Evolutionary conservation across 2,113 vertebrate genomes (phyloP).

Genomic region (Megatriorchis doriae): DNA sequence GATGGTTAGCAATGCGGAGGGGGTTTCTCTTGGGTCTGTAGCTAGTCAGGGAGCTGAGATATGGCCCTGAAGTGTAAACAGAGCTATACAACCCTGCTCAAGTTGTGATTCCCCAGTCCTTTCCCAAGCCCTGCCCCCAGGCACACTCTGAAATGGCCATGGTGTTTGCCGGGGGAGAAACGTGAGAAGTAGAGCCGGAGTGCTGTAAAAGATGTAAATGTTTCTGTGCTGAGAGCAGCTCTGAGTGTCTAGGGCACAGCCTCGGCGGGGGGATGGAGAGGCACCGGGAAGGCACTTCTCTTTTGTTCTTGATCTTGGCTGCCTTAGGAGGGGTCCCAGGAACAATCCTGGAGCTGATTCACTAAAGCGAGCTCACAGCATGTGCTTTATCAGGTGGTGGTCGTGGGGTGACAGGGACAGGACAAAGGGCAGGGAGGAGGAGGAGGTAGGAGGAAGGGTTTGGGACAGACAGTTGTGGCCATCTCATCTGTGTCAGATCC

Average conservation of each 20-base stretch:
- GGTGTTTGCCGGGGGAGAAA: constrained; percentile 37
- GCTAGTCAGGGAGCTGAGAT: not conserved
- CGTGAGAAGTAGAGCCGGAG: constrained; percentile 6
- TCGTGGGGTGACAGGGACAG: not conserved
- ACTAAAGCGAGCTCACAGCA: constrained; percentile 48
- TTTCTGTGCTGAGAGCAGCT: constrained; percentile 70
- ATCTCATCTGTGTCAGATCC: constrained; percentile 57
- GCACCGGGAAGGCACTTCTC: constrained; percentile 31
- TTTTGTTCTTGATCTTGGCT: constrained; percentile 79
- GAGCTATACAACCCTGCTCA: not conserved
- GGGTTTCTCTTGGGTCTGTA: not conserved
- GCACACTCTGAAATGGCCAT: not conserved
- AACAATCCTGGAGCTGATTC: constrained; percentile 11
- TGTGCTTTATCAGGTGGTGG: constrained; percentile 50
- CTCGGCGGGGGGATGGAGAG: constrained; percentile 43
- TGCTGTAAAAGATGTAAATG: constrained; percentile 85
- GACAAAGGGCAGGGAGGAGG: not conserved
- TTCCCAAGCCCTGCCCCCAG: constrained; percentile 12
- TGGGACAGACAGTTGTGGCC: constrained; percentile 45
- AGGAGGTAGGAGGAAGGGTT: constrained; percentile 14
- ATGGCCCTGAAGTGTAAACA: constrained; percentile 28
- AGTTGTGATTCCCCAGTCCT: not conserved
- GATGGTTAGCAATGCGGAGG: not conserved
- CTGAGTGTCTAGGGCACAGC: constrained; percentile 80
- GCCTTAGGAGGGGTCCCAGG: constrained; percentile 45